These are phyloP conservation scores for Polypedilum vanderplanki DNA, from an alignment of 1,140 invertebrate genomes.

Conservation along the genomic window DNA sequence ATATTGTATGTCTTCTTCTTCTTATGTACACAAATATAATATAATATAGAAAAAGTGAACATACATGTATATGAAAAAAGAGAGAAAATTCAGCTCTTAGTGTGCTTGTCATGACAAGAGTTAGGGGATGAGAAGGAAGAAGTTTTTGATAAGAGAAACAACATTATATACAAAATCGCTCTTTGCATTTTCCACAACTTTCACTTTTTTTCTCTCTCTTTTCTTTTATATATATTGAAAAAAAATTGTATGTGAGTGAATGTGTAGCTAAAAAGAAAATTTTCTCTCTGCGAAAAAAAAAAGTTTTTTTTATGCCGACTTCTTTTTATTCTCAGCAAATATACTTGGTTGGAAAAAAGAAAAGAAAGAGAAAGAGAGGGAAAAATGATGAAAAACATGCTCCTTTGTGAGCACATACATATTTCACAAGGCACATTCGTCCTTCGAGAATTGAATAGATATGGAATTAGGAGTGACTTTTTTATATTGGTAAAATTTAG, in stretches of 20 bases:
- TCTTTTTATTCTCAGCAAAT: not conserved
- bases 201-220: not conserved
- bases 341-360: not conserved
- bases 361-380: not conserved
- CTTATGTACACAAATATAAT: too few relatives aligned
- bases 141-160: too few relatives aligned
- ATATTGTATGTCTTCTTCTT: too few relatives aligned
- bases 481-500: too few relatives aligned
- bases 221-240: too few relatives aligned
- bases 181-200: not conserved
- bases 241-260: too few relatives aligned
- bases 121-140: not conserved
- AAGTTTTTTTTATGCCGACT: not conserved
- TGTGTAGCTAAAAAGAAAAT: not conserved
- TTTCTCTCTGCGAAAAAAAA: not conserved
- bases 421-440: constrained; percentile 27
- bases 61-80: not conserved
- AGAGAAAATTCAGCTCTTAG: not conserved
- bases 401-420: constrained; percentile 23
- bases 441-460: constrained; percentile 16
- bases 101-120: too few relatives aligned
- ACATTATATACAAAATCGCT: constrained; percentile 26
- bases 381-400: constrained; percentile 19
- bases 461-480: not conserved
- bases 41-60: too few relatives aligned